Conservation (phyloP, 1,140 invertebrate genomes). For the Bradysia coprophila region DNA sequence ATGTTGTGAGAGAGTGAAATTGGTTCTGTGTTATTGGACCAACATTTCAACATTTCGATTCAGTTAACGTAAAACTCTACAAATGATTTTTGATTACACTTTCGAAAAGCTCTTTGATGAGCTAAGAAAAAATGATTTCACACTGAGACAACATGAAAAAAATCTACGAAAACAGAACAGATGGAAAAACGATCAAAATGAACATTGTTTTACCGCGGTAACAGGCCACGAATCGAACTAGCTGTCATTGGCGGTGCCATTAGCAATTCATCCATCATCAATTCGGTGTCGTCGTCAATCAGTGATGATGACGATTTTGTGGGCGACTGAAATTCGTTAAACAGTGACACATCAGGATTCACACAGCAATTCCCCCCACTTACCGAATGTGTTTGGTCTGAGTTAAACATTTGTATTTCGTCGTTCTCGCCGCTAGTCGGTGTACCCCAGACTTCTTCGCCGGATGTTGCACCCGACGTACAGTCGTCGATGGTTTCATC, state of each 20-base stretch:
- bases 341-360: background rate
- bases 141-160: too few relatives aligned
- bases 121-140: background rate
- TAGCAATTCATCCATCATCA: conserved; percentile 50
- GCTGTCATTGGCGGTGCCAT: conserved; percentile 48
- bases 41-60: too few relatives aligned
- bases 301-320: conserved; percentile 42
- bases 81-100: conserved; percentile 8
- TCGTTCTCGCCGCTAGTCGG: conserved; percentile 64
- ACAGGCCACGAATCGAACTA: conserved; percentile 36
- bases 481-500: conserved; percentile 36
- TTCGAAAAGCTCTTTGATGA: conserved; percentile 3
- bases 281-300: conserved; percentile 42
- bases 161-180: background rate
- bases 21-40: too few relatives aligned
- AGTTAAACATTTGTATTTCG: conserved; percentile 40
- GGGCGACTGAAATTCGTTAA: conserved; percentile 25
- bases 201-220: conserved; percentile 33
- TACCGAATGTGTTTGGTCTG: conserved; percentile 29
- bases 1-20: too few relatives aligned
- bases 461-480: conserved; percentile 56
- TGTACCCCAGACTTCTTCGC: conserved; percentile 71
- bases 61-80: too few relatives aligned
- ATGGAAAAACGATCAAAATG: background rate
- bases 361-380: background rate